Evolutionary conservation across 1,140 invertebrate species (phyloP).

Genomic region (Scaptodrosophila lebanonensis): DNA sequence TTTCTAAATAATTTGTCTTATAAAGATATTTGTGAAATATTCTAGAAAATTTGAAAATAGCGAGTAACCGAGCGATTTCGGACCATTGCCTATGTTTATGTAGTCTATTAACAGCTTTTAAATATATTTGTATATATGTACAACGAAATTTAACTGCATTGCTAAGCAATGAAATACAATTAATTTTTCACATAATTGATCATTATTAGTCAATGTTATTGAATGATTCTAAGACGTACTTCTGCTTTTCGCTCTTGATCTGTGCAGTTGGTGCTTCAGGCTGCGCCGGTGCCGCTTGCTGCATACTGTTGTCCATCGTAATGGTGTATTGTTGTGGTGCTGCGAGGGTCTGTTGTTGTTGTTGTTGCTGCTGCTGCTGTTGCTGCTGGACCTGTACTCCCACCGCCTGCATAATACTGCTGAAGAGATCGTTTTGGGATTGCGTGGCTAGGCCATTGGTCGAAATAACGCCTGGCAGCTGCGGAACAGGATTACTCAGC

Average conservation of each 20-base stretch:
- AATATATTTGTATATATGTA: no score
- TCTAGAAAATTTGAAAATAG: no score
- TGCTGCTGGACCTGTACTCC: constrained; percentile 56
- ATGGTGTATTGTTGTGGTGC: constrained; percentile 69
- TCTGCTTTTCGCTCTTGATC: constrained; percentile 45
- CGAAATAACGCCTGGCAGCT: not conserved
- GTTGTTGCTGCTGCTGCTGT: constrained; percentile 49
- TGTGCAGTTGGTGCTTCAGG: constrained; percentile 53
- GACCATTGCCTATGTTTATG: no score
- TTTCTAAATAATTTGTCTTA: no score
- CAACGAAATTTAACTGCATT: no score
- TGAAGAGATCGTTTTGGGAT: constrained; percentile 57
- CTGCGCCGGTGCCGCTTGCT: constrained; percentile 59
- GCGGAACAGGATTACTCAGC: constrained; percentile 2
- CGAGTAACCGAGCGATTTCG: no score
- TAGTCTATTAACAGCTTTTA: not conserved
- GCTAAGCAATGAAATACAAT: no score
- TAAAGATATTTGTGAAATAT: no score
- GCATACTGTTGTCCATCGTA: constrained; percentile 79
- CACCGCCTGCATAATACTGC: constrained; percentile 71
- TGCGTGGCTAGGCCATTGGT: constrained; percentile 5
- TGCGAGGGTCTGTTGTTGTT: constrained; percentile 57
- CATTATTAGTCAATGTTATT: no score
- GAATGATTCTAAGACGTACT: no score
- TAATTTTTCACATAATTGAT: no score